Percentiles rank a stretch among this genome's conserved stretches.
phyloP scores from a whole-genome alignment of 2,113 vertebrate genomes.

The Corythornis vintsioides region DNA sequence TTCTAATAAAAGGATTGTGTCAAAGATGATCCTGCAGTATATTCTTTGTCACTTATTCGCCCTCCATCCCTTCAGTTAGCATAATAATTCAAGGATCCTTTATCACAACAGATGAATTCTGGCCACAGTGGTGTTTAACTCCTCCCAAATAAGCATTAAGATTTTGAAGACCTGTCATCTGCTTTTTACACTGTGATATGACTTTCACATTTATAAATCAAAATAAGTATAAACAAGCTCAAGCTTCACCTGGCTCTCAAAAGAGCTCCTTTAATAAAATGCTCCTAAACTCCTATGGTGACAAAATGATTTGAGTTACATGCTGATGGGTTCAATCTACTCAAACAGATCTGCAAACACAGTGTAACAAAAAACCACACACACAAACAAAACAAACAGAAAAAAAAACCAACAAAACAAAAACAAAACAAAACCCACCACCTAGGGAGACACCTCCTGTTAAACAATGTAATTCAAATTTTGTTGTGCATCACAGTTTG shows the following conservation, averaged over 20 bases:
- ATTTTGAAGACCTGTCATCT: neutral
- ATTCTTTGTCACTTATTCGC: no score
- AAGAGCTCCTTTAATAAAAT: neutral
- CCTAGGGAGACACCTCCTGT: neutral
- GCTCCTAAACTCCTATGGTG: rapidly evolving
- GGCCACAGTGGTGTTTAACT: neutral
- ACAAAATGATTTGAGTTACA: neutral
- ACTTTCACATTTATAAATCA: neutral
- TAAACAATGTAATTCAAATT: neutral
- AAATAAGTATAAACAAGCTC: neutral
- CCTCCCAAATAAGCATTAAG: neutral
- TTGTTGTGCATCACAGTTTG: neutral
- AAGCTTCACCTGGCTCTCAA: neutral
- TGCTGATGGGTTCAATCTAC: neutral
- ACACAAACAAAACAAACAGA: no score
- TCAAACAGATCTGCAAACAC: neutral
- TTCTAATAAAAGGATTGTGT: no score
- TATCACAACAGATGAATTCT: neutral
- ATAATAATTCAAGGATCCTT: neutral
- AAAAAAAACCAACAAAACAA: no score
- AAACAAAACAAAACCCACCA: no score
- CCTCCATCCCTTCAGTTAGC: neutral
- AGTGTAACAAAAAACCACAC: neutral
- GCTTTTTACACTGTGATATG: rapidly evolving
- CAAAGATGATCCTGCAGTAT: no score